Percentiles rank a stretch among this genome's conserved stretches.
phyloP scores from a whole-genome alignment of 2,888 invertebrate species.

The Spatulosminthurus flaviceps region DNA sequence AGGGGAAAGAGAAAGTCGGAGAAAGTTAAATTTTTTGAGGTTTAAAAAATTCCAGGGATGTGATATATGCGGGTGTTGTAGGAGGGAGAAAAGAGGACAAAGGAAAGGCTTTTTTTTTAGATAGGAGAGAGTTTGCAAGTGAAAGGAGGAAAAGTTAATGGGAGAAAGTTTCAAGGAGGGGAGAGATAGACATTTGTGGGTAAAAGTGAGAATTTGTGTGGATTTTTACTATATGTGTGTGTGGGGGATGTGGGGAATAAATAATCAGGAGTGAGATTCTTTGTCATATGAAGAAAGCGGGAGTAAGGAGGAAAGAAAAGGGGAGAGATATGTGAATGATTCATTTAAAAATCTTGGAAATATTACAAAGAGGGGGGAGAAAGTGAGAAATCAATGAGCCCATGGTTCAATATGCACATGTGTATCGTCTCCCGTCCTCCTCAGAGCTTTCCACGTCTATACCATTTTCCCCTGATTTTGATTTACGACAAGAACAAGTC shows the following conservation, averaged over 20 bases:
- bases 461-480: slow-evolving; percentile 27
- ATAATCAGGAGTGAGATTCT: background rate
- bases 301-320: background rate
- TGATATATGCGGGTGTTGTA: too few species aligned
- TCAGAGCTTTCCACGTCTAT: slow-evolving; percentile 40
- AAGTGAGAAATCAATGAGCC: slow-evolving; percentile 24
- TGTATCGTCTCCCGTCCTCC: slow-evolving; percentile 8
- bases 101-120: too few species aligned
- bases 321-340: slow-evolving; percentile 21
- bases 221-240: background rate
- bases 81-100: too few species aligned
- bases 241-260: background rate
- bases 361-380: background rate
- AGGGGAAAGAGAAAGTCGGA: too few species aligned
- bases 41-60: too few species aligned
- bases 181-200: background rate
- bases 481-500: slow-evolving; percentile 36
- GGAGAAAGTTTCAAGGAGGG: background rate
- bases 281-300: too few species aligned
- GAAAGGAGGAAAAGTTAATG: background rate
- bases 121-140: background rate
- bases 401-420: background rate
- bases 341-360: slow-evolving; percentile 8
- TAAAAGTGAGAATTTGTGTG: background rate
- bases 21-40: too few species aligned